Percentiles rank a stretch among this genome's conserved stretches.
Conservation (phyloP, 1,140 invertebrate genomes). For the Drosophila burlai region DNA sequence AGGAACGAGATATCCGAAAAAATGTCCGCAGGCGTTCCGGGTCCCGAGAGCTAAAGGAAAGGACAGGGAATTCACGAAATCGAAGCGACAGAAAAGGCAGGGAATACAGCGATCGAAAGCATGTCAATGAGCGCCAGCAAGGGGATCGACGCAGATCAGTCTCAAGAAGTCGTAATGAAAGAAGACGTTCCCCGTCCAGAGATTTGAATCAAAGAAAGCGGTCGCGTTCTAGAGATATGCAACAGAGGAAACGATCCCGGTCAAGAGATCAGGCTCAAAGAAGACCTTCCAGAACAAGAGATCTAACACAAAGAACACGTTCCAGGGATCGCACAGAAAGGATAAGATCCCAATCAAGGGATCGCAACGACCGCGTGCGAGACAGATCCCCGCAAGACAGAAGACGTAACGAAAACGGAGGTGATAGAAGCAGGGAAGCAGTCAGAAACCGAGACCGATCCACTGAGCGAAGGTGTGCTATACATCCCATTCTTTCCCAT, state of each 20-base stretch:
- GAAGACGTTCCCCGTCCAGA: slow-evolving; percentile 20
- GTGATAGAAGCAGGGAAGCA: slow-evolving; percentile 16
- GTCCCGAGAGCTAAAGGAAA: slow-evolving; percentile 26
- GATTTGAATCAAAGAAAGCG: not conserved
- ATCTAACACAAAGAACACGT: slow-evolving; percentile 6
- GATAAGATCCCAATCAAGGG: not conserved
- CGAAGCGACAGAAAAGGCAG: not conserved
- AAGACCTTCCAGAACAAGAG: slow-evolving; percentile 14
- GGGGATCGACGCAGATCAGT: slow-evolving; percentile 9
- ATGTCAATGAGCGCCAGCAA: slow-evolving; percentile 13
- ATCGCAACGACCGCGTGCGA: slow-evolving; percentile 17
- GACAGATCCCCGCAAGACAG: slow-evolving; percentile 20
- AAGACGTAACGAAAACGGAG: slow-evolving; percentile 19
- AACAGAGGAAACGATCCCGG: slow-evolving; percentile 1
- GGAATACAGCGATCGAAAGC: slow-evolving; percentile 5
- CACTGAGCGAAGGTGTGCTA: slow-evolving; percentile 37
- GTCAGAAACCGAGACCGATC: slow-evolving; percentile 5
- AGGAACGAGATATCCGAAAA: slow-evolving; percentile 17
- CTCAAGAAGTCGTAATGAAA: slow-evolving; percentile 16
- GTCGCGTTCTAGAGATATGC: slow-evolving; percentile 14
- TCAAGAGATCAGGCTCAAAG: slow-evolving; percentile 30
- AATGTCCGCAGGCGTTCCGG: slow-evolving; percentile 17
- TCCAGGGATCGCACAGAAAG: slow-evolving; percentile 23
- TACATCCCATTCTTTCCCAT: fast-evolving
- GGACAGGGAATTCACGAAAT: slow-evolving; percentile 50